These are phyloP conservation scores for Scaptodrosophila latifasciaeformis DNA, from an alignment of 2,888 invertebrate genomes.

Conservation along the genomic window DNA sequence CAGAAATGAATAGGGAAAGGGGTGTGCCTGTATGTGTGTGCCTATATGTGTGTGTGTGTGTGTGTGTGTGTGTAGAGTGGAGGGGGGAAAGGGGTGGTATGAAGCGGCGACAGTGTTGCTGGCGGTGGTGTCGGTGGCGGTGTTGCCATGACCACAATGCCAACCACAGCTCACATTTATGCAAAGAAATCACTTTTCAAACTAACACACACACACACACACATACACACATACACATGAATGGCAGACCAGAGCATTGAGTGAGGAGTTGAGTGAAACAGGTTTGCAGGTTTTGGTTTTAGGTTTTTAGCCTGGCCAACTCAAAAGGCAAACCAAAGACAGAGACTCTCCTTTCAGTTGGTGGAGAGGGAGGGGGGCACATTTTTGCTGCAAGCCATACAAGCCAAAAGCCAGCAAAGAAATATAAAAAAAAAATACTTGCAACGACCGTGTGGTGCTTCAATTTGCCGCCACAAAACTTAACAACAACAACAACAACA, in stretches of 20 bases:
- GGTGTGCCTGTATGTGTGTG: too few species aligned
- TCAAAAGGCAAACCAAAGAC: not conserved
- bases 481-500: constrained; percentile 43
- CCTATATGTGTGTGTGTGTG: too few species aligned
- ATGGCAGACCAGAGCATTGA: too few species aligned
- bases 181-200: constrained; percentile 69
- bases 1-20: too few species aligned
- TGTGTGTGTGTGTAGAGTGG: too few species aligned
- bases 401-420: too few species aligned
- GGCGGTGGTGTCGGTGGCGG: too few species aligned
- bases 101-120: too few species aligned
- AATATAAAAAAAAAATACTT: too few species aligned
- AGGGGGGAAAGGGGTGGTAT: too few species aligned
- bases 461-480: constrained; percentile 57
- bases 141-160: too few species aligned
- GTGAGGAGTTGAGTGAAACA: not conserved
- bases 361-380: constrained; percentile 55
- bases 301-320: not conserved
- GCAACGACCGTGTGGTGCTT: constrained; percentile 50
- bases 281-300: not conserved
- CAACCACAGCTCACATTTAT: constrained; percentile 43
- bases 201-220: constrained; percentile 24
- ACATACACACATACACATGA: not conserved
- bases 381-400: constrained; percentile 67
- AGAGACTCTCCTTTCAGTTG: not conserved